A percentile compares a stretch with the other conserved stretches of the same genome.
phyloP scores from a whole-genome alignment of 2,888 invertebrate genomes.

The Neocrepidodera transversa region DNA sequence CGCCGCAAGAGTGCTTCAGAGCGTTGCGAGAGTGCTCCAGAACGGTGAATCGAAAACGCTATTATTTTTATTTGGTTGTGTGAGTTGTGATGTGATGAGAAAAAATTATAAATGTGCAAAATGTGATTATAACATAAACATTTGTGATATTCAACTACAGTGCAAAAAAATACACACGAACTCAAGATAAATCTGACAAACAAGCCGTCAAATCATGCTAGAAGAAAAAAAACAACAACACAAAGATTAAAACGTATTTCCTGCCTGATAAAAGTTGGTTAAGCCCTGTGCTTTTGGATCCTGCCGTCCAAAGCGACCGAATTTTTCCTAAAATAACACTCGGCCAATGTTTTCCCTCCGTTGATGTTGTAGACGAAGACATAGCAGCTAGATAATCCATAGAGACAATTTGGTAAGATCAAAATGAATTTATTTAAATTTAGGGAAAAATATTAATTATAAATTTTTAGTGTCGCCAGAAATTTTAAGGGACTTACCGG shows the following conservation, averaged over 20 bases:
- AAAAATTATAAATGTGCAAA: no score
- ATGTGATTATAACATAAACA: no score
- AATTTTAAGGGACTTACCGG: constrained; percentile 63
- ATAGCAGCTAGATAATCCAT: constrained; percentile 53
- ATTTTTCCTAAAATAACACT: constrained; percentile 87
- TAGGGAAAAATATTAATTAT: neutral
- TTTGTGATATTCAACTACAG: no score
- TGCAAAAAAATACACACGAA: neutral
- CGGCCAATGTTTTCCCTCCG: constrained; percentile 71
- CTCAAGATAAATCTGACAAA: neutral
- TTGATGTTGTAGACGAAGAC: constrained; percentile 59
- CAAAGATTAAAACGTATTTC: constrained; percentile 46
- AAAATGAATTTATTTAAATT: neutral
- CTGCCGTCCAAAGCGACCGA: constrained; percentile 85
- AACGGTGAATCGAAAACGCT: no score
- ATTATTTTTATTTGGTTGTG: no score
- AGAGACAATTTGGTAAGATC: neutral
- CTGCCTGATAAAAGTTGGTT: constrained; percentile 84
- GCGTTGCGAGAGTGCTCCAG: no score
- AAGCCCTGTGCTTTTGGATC: constrained; percentile 76
- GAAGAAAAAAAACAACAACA: constrained; percentile 32
- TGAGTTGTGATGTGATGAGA: no score
- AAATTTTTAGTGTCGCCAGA: neutral
- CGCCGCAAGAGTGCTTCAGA: no score
- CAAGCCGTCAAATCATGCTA: constrained; percentile 26